These are phyloP conservation scores for Dusona sp. DNA, from an alignment of 2,888 invertebrate species.

Conservation along the genomic window DNA sequence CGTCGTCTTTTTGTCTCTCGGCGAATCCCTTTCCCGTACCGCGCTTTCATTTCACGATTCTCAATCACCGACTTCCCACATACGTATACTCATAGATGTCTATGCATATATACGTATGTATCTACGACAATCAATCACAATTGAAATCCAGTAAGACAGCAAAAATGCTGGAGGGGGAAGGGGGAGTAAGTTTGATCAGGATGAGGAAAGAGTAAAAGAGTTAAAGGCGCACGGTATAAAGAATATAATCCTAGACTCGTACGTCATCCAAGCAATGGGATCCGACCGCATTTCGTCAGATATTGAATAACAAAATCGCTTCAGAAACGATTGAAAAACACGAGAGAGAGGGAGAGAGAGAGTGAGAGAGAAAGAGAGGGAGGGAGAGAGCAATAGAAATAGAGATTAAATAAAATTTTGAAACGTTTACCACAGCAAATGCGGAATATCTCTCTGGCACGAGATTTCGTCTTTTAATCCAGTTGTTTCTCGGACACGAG, in stretches of 20 bases:
- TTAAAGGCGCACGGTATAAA: conserved; percentile 21
- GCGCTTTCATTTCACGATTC: conserved; percentile 81
- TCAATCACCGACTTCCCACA: conserved; percentile 78
- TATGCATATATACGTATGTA: conserved; percentile 55
- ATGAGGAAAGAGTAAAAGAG: conserved; percentile 32
- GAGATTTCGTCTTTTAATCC: conserved; percentile 34
- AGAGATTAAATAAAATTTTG: conserved; percentile 20
- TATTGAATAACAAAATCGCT: conserved; percentile 35
- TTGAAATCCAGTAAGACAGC: conserved; percentile 79
- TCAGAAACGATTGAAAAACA: neutral
- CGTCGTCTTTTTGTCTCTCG: conserved; percentile 79
- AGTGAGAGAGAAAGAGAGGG: neutral
- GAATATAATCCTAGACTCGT: conserved; percentile 20
- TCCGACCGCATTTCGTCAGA: conserved; percentile 41
- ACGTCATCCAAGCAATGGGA: conserved; percentile 37
- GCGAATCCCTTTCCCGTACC: conserved; percentile 70
- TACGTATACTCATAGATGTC: neutral
- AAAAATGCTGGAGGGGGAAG: conserved; percentile 65
- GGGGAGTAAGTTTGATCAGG: conserved; percentile 16
- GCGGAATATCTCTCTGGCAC: conserved; percentile 38
- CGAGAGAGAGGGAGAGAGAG: neutral
- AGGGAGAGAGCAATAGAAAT: neutral
- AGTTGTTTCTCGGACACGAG: conserved; percentile 6
- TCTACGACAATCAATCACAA: conserved; percentile 82
- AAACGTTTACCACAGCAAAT: conserved; percentile 4